Conservation (phyloP, 2,797 vertebrate genomes). For the Parambassis ranga region DNA sequence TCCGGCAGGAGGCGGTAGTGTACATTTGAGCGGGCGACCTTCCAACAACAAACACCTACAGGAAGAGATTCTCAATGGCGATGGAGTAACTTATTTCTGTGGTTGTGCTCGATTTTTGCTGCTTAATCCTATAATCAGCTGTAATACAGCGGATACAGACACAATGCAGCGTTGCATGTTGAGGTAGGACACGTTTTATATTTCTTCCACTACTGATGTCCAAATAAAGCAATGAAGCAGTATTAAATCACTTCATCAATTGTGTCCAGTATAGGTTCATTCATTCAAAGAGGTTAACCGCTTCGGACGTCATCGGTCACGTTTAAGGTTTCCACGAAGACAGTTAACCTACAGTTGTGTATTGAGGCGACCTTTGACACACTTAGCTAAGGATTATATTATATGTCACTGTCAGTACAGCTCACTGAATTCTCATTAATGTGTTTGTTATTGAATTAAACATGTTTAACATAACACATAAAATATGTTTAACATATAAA, state of each 20-base stretch:
- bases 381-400: not conserved
- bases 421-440: too few species aligned
- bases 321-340: too few species aligned
- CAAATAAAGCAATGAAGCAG: too few species aligned
- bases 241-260: not conserved
- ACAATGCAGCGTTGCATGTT: slow-evolving; percentile 66
- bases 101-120: not conserved
- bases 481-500: too few species aligned
- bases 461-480: too few species aligned
- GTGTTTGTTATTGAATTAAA: not conserved
- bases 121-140: not conserved
- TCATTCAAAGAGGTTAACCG: too few species aligned
- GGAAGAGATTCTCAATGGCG: not conserved
- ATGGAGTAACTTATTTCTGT: not conserved
- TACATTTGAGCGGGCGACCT: fast-evolving
- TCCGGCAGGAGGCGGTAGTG: slow-evolving; percentile 3
- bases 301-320: too few species aligned
- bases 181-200: slow-evolving; percentile 57
- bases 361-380: slow-evolving; percentile 56
- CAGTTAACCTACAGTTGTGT: not conserved
- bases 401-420: not conserved
- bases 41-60: not conserved
- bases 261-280: fast-evolving
- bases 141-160: too few species aligned
- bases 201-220: too few species aligned